Percentiles rank a stretch among this genome's conserved stretches.
These are phyloP conservation scores for Orcinus orca DNA, from an alignment of 2,113 vertebrate genomes.

Conservation along the genomic window DNA sequence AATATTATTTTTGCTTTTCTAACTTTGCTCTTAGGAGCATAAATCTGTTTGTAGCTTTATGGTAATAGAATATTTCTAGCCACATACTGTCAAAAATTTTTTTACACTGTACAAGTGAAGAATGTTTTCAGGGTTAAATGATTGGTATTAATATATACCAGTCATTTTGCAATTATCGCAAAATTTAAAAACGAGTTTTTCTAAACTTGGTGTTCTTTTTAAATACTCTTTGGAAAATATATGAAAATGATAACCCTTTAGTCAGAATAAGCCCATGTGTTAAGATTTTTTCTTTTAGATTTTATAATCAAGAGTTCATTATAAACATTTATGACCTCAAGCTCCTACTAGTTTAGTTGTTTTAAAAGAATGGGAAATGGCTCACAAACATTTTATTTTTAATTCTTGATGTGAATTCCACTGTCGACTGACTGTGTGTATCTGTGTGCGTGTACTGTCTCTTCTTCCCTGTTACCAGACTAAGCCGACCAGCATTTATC, in stretches of 20 bases:
- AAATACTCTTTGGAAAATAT: slow-evolving; percentile 36
- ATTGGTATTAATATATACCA: slow-evolving; percentile 54
- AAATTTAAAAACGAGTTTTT: slow-evolving; percentile 75
- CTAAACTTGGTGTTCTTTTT: slow-evolving; percentile 64
- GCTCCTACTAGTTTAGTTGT: slow-evolving; percentile 18
- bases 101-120: slow-evolving; percentile 66
- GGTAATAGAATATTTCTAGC: slow-evolving; percentile 61
- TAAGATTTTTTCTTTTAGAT: slow-evolving; percentile 39
- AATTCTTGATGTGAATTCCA: background rate
- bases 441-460: background rate
- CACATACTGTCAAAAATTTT: slow-evolving; percentile 58
- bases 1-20: slow-evolving; percentile 57
- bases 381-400: background rate
- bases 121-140: slow-evolving; percentile 47
- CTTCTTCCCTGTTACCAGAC: background rate
- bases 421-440: background rate
- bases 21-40: slow-evolving; percentile 73
- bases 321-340: slow-evolving; percentile 42
- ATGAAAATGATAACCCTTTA: slow-evolving; percentile 37
- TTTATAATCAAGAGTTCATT: slow-evolving; percentile 45
- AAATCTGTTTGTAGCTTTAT: slow-evolving; percentile 62
- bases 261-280: slow-evolving; percentile 28
- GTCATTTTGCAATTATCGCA: slow-evolving; percentile 34
- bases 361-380: slow-evolving; percentile 22
- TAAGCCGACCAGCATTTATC: background rate